Evolutionary conservation across 2,113 vertebrate genomes (phyloP).

Genomic region (Cyphomyrus plagiostoma): DNA sequence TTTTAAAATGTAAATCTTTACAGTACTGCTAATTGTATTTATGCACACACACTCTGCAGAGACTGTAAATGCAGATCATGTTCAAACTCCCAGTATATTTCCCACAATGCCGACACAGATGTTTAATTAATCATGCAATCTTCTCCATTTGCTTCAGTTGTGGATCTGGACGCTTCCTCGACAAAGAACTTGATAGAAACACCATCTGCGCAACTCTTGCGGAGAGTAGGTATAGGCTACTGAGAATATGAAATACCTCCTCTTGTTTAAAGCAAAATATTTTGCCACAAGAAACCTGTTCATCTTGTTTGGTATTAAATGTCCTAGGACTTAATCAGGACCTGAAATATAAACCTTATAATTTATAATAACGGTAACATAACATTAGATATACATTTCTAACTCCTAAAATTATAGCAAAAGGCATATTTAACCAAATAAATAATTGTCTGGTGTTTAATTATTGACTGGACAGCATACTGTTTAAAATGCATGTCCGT

Average conservation of each 20-base stretch:
- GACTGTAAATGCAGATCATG: not conserved
- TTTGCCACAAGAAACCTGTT: not conserved
- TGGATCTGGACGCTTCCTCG: slow-evolving; percentile 19
- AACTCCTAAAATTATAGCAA: not conserved
- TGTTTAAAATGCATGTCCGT: not conserved
- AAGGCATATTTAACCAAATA: not conserved
- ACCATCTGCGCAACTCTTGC: slow-evolving; percentile 26
- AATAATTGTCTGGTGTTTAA: not conserved
- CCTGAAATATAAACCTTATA: not conserved
- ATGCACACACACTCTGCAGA: not conserved
- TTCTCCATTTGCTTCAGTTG: slow-evolving; percentile 13
- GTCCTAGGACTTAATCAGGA: not conserved
- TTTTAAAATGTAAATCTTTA: not conserved
- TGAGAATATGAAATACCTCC: not conserved
- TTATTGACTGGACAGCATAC: not conserved
- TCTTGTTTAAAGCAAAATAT: not conserved
- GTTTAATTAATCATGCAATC: slow-evolving; percentile 13
- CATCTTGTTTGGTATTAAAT: not conserved
- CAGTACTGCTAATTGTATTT: not conserved
- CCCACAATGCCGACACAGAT: slow-evolving; percentile 9
- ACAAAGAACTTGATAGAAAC: slow-evolving; percentile 20
- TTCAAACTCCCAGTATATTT: not conserved
- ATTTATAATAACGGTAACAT: not conserved
- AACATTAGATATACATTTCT: not conserved
- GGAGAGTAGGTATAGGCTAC: not conserved